phyloP scores from a whole-genome alignment of 2,888 invertebrate genomes.

The Sipha maydis region DNA sequence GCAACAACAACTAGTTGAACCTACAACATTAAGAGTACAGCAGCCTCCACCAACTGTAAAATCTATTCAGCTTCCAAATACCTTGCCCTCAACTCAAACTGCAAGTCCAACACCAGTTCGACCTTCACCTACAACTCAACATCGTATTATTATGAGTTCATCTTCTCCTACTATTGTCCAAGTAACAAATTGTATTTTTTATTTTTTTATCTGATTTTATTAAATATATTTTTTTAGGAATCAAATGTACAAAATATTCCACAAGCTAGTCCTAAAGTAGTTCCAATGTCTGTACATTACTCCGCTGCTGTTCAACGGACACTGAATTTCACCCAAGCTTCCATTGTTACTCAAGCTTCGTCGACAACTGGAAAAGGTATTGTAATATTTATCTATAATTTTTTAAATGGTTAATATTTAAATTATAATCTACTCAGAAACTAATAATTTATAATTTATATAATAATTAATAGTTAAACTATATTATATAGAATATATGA shows the following conservation, averaged over 20 bases:
- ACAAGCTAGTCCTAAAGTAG: conserved; percentile 48
- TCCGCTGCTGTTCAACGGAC: conserved; percentile 54
- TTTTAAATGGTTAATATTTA: not conserved
- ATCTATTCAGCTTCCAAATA: conserved; percentile 50
- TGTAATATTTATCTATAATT: not conserved
- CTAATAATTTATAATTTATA: too few species aligned
- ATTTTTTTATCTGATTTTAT: not conserved
- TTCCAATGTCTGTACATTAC: conserved; percentile 60
- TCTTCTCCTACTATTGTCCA: conserved; percentile 37
- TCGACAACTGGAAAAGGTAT: conserved; percentile 52
- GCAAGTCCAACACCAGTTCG: conserved; percentile 52
- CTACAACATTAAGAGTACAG: conserved; percentile 49
- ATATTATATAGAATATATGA: too few species aligned
- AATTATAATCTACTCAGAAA: too few species aligned
- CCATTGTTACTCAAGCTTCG: conserved; percentile 57
- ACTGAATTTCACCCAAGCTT: conserved; percentile 54
- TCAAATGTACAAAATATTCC: conserved; percentile 51
- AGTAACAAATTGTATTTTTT: conserved; percentile 2
- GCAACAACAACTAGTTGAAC: conserved; percentile 47
- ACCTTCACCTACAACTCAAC: conserved; percentile 52
- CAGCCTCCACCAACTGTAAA: conserved; percentile 56
- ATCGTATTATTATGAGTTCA: conserved; percentile 58
- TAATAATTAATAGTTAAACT: too few species aligned
- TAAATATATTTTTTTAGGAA: conserved; percentile 3
- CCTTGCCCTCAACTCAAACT: conserved; percentile 36